A percentile compares a stretch with the other conserved stretches of the same genome.
These are phyloP conservation scores for Eolophus roseicapilla DNA, from an alignment of 2,113 vertebrate genomes.

Conservation along the genomic window DNA sequence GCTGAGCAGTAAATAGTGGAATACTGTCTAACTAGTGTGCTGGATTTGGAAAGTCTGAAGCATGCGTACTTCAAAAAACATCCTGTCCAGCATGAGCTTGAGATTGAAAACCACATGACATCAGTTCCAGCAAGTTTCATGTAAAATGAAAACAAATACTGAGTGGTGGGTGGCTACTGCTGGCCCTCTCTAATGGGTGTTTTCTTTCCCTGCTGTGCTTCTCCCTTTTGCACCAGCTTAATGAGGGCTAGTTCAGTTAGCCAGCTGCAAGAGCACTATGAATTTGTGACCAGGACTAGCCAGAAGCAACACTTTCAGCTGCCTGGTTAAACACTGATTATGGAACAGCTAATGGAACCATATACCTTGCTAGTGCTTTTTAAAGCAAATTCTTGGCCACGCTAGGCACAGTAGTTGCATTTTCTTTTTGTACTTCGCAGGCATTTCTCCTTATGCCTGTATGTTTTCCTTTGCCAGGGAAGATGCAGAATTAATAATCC, in stretches of 20 bases:
- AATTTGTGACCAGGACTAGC: neutral
- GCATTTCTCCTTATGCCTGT: neutral
- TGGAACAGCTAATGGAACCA: neutral
- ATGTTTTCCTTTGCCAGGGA: neutral
- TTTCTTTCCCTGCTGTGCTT: neutral
- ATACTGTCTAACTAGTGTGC: neutral
- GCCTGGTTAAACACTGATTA: neutral
- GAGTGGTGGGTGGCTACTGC: neutral
- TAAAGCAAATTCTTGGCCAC: neutral
- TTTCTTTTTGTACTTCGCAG: neutral
- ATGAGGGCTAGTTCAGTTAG: neutral
- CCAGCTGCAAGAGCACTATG: neutral
- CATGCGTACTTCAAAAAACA: neutral
- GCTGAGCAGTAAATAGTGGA: neutral
- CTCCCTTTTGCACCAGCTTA: neutral
- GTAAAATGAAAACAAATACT: neutral
- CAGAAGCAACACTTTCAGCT: neutral
- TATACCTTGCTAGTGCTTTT: neutral
- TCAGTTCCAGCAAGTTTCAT: neutral
- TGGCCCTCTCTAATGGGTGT: neutral
- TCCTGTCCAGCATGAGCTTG: rapidly evolving
- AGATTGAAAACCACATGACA: neutral
- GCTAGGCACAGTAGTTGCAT: neutral
- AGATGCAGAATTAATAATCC: neutral
- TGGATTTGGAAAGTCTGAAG: neutral